Evolutionary conservation across 2,113 vertebrate genomes (phyloP).

Genomic region (Jaculus jaculus): DNA sequence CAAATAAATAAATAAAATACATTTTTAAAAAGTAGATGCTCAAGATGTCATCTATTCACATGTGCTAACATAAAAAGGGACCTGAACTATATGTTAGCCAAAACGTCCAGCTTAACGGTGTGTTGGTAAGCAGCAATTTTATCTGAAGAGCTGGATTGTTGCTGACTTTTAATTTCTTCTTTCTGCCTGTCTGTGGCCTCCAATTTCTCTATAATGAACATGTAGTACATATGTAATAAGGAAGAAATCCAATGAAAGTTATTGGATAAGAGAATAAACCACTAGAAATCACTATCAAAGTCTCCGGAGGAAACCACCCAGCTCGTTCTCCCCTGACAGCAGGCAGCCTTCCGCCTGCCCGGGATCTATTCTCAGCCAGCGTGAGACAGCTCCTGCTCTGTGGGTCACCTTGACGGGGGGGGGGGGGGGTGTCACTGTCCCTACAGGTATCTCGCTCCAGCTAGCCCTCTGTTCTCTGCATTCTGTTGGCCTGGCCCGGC

Average conservation of each 20-base stretch:
- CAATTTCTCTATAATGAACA: slow-evolving; percentile 15
- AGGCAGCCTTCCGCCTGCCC: too few species aligned
- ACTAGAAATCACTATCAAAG: neutral
- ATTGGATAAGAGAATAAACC: slow-evolving; percentile 44
- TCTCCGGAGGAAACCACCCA: slow-evolving; percentile 1
- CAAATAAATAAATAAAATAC: neutral
- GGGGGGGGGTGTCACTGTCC: neutral
- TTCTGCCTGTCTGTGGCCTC: neutral
- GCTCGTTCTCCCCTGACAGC: neutral
- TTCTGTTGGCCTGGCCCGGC: neutral
- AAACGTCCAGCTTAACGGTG: neutral
- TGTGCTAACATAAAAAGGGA: neutral
- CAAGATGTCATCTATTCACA: neutral
- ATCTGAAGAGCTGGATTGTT: neutral
- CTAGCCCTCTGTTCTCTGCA: neutral
- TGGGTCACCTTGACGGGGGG: neutral
- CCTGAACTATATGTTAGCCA: neutral
- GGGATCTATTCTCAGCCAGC: neutral
- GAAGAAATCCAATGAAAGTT: slow-evolving; percentile 61
- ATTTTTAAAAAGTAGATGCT: neutral
- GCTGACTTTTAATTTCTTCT: slow-evolving; percentile 33
- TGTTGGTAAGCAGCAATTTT: neutral
- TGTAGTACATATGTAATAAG: slow-evolving; percentile 32
- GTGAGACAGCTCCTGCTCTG: neutral
- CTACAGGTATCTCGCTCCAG: too few species aligned